These are phyloP conservation scores for Lamellibrachia satsuma DNA, from an alignment of 2,888 invertebrate genomes.

Conservation along the genomic window DNA sequence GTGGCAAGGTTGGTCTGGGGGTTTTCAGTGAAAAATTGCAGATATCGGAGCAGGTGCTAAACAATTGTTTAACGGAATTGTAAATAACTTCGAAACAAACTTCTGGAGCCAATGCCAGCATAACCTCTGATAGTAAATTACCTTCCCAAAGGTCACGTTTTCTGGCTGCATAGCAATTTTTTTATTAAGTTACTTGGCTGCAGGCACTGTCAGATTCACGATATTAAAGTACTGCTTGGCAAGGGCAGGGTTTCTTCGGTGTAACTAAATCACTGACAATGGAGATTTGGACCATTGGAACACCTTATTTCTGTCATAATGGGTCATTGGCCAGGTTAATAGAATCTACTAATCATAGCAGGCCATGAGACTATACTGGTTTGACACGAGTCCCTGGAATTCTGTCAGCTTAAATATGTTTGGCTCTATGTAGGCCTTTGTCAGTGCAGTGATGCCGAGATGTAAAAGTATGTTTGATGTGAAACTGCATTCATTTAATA, in stretches of 20 bases:
- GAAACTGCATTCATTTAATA: too few species aligned
- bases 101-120: too few species aligned
- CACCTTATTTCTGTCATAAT: background rate
- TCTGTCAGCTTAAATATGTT: background rate
- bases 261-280: background rate
- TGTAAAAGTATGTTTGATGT: too few species aligned
- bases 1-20: too few species aligned
- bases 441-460: background rate
- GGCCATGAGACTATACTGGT: background rate
- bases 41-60: too few species aligned
- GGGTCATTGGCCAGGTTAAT: background rate
- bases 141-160: too few species aligned
- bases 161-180: too few species aligned
- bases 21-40: too few species aligned
- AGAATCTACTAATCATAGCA: background rate
- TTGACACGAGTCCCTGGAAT: background rate
- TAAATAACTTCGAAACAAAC: too few species aligned
- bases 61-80: too few species aligned
- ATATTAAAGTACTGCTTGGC: background rate
- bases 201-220: background rate
- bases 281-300: background rate
- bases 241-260: background rate
- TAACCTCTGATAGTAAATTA: too few species aligned
- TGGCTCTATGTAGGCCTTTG: background rate
- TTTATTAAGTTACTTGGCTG: background rate